Evolutionary conservation across 2,888 invertebrate species (phyloP), one percentile per base, ranked within the genome.

Genomic region (Cheilosia soror): DNA sequence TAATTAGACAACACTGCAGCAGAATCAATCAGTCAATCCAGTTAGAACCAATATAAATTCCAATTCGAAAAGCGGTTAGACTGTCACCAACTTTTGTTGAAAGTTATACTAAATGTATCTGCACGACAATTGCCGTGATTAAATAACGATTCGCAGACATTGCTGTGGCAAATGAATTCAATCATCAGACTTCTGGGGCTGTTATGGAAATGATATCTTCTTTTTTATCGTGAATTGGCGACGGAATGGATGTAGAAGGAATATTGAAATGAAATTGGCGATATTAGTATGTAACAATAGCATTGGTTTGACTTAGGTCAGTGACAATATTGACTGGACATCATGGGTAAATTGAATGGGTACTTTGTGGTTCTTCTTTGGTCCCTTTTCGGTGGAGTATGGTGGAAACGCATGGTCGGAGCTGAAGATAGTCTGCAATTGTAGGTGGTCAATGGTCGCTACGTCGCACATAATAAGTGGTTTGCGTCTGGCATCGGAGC

Each of bases 1-100:
- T 68, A 83, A 77, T 83, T 62, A 66, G 71, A 78, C 31, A 51
- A 60, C 62, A 78, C 62, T 33, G 57, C 29, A 57, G 37, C 65
- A 80, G 75, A 75, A 84, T 80, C 79, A 71, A 69, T 72, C 66
- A 72, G 66, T 75, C 79, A 73, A 55, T 79, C 75, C 75, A 84
- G 79, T 84, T 79, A 69, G 31, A 49, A 63, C n/a, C 40, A 31
- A 57, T 63, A 68, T 72, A n/a, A 42, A 73, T 69, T 83, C 55
- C 66, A 73, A 51, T 13, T 58, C 57, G 68, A 20, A 20, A 29
- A 53, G 53, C 60, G 13, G 42, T 77, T 58, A 49, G 42, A n/a
- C 57, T 62, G 62, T 72, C 66, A 72, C 49, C 62, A 49, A 40
- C 42, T 42, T 66, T 31, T 15, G 31, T n/a, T 66, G 20, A n/a